Evolutionary conservation across 2,797 vertebrate species (phyloP).

Genomic region (Oreonectes daqikongensis): DNA sequence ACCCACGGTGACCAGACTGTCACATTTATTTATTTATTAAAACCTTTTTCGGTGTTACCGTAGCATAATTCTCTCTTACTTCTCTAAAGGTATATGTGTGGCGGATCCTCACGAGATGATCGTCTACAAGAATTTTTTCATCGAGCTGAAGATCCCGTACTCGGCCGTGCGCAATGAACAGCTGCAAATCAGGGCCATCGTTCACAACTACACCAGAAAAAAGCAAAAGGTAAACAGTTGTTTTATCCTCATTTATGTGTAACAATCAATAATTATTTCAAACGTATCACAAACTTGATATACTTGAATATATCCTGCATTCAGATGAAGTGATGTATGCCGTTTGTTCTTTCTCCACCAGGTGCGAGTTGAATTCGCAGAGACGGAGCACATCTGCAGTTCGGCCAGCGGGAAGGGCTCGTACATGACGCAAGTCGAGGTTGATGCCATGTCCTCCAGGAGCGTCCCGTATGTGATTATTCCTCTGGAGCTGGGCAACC

Average conservation of each 20-base stretch:
- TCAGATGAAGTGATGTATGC: neutral
- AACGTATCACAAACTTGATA: neutral
- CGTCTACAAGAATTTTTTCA: slow-evolving; percentile 83
- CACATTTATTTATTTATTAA: neutral
- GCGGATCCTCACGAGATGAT: slow-evolving; percentile 81
- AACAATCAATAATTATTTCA: neutral
- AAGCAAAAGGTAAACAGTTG: slow-evolving; percentile 38
- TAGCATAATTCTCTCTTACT: neutral
- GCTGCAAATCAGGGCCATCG: slow-evolving; percentile 85
- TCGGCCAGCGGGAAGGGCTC: slow-evolving; percentile 70
- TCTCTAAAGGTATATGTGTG: slow-evolving; percentile 82
- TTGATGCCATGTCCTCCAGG: slow-evolving; percentile 63
- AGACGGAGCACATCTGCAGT: slow-evolving; percentile 77
- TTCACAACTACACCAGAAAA: slow-evolving; percentile 81
- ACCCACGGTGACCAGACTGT: slow-evolving; percentile 59
- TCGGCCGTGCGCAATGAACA: slow-evolving; percentile 88
- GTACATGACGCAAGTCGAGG: slow-evolving; percentile 52
- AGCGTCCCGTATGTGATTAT: slow-evolving; percentile 73
- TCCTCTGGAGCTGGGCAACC: slow-evolving; percentile 69
- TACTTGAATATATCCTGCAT: neutral
- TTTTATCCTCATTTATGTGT: neutral
- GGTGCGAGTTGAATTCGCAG: slow-evolving; percentile 73
- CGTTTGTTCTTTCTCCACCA: slow-evolving; percentile 34
- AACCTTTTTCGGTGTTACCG: no score
- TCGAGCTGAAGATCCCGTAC: slow-evolving; percentile 87